Conservation (phyloP, 2,888 invertebrate genomes). For the Zygothrica quintamaculata region DNA sequence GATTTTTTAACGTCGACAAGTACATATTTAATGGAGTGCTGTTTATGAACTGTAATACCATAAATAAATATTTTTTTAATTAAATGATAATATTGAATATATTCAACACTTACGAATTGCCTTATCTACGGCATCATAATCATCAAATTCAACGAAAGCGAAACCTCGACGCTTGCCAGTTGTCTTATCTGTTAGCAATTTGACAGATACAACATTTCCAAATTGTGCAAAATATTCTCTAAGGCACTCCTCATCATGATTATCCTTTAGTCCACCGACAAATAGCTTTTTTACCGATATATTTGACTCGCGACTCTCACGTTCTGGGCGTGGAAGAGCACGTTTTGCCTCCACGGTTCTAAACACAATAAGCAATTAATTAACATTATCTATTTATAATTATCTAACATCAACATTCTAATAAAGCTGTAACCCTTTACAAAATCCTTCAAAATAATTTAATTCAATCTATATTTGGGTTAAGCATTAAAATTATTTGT, state of each 20-base stretch:
- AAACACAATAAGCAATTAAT: constrained; percentile 1
- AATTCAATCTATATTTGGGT: background rate
- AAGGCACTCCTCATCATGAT: constrained; percentile 95
- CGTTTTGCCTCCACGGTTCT: constrained; percentile 97
- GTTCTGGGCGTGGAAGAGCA: constrained; percentile 96
- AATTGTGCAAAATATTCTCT: constrained; percentile 92
- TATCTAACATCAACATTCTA: constrained; percentile 7
- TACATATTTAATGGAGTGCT: constrained; percentile 93
- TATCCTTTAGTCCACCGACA: constrained; percentile 96
- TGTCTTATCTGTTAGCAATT: constrained; percentile 95
- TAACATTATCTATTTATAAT: too few relatives aligned
- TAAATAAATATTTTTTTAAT: too few relatives aligned
- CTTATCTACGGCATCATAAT: constrained; percentile 98
- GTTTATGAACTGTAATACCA: constrained; percentile 89
- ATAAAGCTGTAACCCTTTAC: too few relatives aligned
- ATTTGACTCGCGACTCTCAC: constrained; percentile 95
- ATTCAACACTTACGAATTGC: constrained; percentile 94
- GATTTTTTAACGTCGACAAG: constrained; percentile 97
- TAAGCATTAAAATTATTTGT: background rate
- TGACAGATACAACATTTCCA: constrained; percentile 92
- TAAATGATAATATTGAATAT: background rate
- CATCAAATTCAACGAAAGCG: constrained; percentile 98
- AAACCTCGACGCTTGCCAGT: constrained; percentile 97
- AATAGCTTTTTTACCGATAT: constrained; percentile 97
- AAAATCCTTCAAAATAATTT: too few relatives aligned